These are phyloP conservation scores for Thelaira solivaga DNA, from an alignment of 2,888 invertebrate genomes.

Conservation along the genomic window DNA sequence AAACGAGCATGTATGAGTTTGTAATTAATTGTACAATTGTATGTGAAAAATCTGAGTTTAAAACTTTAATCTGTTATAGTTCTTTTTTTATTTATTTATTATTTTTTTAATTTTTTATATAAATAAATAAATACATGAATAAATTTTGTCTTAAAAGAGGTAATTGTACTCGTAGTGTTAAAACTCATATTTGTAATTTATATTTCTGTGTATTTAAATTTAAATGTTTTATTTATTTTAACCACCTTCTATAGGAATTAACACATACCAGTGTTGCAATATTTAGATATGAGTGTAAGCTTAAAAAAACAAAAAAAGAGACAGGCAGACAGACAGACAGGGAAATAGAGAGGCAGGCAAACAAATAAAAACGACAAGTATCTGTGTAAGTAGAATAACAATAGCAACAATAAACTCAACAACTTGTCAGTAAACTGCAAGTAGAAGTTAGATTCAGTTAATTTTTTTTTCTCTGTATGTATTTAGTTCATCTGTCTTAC, in stretches of 20 bases:
- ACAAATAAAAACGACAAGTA: not conserved
- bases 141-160: conserved; percentile 13
- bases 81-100: not conserved
- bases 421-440: conserved; percentile 55
- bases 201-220: conserved; percentile 38
- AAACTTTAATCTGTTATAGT: conserved; percentile 37
- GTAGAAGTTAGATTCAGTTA: conserved; percentile 38
- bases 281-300: not conserved
- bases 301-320: not conserved
- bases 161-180: conserved; percentile 31
- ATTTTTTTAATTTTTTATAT: not conserved
- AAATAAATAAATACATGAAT: not conserved
- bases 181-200: conserved; percentile 25
- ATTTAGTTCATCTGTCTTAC: not conserved
- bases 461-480: conserved; percentile 11
- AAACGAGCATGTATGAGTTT: not conserved
- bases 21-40: not conserved
- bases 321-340: not conserved
- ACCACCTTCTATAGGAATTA: conserved; percentile 42
- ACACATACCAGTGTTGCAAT: not conserved
- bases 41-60: conserved; percentile 29
- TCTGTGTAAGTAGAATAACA: conserved; percentile 3
- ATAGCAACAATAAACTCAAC: conserved; percentile 48
- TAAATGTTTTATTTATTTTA: conserved; percentile 49
- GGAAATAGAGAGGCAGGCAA: not conserved